Evolutionary conservation across 2,888 invertebrate species (phyloP), one percentile per base, ranked within the genome.

Genomic region (Ophonus ardosiacus): DNA sequence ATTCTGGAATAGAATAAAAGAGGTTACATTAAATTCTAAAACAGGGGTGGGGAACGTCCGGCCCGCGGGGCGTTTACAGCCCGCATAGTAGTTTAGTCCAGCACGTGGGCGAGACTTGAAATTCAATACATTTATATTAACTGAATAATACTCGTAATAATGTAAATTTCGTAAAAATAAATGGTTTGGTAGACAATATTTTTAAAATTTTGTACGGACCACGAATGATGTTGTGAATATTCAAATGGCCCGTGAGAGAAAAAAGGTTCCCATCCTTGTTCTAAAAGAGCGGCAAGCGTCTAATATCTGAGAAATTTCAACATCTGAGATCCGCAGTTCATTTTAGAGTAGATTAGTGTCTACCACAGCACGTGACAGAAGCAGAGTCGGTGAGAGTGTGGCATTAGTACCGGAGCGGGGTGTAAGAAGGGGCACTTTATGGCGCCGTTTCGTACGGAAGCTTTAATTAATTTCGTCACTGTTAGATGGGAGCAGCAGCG

Each of bases 381-480:
- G 40, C 43, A 74, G 15, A 43, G 74, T 43, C 51, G 51, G 51
- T 13, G 51, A 74, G 51, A 74, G 74, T 51, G 15, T 21, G 74
- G 51, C 74, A 74, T 74, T 74, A 74, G 51, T 24, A 57, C 78
- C 78, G 56, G 57, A 78, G 78, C 56, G 56, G 78, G 76, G 78
- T 78, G 78, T 31, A 78, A 78, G n/a, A 78, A 78, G 78, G 78
- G 21, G 57, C 57, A 78, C 78, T 78, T 78, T 78, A 78, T 24
- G 78, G 57, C n/a, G 57, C 57, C 57, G 57, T 57, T 78, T 78
- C 57, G 31, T 57, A 57, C 57, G 74, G 74, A 74, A 78, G 78
- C 78, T 81, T 63, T 81, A 81, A 81, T 81, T 81, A 81, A 81
- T 81, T 81, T 81, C 40, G 63, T 81, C 81, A 65, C 65, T 63